Conservation (phyloP, 2,113 vertebrate species). For the Numida meleagris region DNA sequence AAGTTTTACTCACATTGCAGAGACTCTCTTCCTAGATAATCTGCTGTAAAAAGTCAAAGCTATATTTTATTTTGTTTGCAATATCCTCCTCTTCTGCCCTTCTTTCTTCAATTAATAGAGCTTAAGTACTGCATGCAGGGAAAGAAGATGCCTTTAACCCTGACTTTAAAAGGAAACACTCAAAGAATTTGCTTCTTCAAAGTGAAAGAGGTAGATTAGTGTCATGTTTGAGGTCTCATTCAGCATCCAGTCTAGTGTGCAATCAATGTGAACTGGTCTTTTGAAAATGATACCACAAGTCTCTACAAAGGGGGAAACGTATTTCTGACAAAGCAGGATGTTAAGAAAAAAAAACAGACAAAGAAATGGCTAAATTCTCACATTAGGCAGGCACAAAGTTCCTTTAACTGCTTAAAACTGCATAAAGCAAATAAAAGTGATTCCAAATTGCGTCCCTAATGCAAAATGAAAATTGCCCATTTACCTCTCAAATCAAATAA, state of each 20-base stretch:
- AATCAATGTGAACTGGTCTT: not conserved
- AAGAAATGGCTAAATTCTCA: not conserved
- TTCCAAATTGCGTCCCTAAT: not conserved
- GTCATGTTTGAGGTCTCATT: conserved; percentile 3
- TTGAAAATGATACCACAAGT: conserved; percentile 2
- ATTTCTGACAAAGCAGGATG: not conserved
- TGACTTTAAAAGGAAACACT: conserved; percentile 7
- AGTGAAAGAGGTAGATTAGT: conserved; percentile 8
- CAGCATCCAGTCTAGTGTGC: not conserved
- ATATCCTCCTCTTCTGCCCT: not conserved
- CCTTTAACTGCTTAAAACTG: not conserved
- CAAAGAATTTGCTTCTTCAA: conserved; percentile 21
- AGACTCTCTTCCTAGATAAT: conserved; percentile 13
- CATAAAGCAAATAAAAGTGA: not conserved
- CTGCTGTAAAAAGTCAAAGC: conserved; percentile 11
- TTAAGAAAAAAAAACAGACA: not conserved
- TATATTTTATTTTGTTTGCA: conserved; percentile 8
- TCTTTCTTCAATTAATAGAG: not conserved
- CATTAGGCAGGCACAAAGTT: not conserved
- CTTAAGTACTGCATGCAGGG: not conserved
- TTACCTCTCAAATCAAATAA: not conserved
- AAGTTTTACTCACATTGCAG: not conserved
- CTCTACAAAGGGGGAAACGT: not conserved
- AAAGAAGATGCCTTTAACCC: not conserved
- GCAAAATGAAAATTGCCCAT: not conserved